phyloP scores from a whole-genome alignment of 2,888 invertebrate species.

The Hemicrepidius hirtus region DNA sequence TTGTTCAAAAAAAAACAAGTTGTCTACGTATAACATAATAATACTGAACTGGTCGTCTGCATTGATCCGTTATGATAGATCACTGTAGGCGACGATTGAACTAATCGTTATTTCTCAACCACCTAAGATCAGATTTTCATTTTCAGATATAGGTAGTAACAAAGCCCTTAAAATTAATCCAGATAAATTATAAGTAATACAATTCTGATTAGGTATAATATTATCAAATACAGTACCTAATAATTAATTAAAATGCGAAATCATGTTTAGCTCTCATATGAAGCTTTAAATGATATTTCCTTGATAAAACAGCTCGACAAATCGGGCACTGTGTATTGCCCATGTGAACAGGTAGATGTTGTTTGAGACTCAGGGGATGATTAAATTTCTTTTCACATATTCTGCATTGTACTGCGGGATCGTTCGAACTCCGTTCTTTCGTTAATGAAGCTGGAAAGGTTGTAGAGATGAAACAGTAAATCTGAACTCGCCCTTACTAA shows the following conservation, averaged over 20 bases:
- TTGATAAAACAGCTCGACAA: slow-evolving; percentile 73
- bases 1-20: too few species aligned
- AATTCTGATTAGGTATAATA: background rate
- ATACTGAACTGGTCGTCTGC: too few species aligned
- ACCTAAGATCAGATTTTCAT: too few species aligned
- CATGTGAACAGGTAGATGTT: slow-evolving; percentile 73
- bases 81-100: too few species aligned
- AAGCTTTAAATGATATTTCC: slow-evolving; percentile 64
- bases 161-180: slow-evolving; percentile 20
- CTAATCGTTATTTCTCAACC: too few species aligned
- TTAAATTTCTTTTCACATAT: slow-evolving; percentile 71
- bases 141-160: too few species aligned
- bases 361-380: slow-evolving; percentile 73
- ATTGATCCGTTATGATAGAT: too few species aligned
- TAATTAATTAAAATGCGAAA: slow-evolving; percentile 21
- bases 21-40: too few species aligned
- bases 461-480: background rate
- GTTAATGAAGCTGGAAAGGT: slow-evolving; percentile 1
- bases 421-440: background rate
- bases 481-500: background rate
- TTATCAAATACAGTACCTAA: background rate
- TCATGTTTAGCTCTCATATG: slow-evolving; percentile 59
- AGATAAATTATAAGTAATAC: slow-evolving; percentile 12
- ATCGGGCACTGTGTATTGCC: slow-evolving; percentile 73
- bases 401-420: slow-evolving; percentile 4